Evolutionary conservation across 2,888 invertebrate species (phyloP).

Genomic region (Scelioninae gen. 2): DNA sequence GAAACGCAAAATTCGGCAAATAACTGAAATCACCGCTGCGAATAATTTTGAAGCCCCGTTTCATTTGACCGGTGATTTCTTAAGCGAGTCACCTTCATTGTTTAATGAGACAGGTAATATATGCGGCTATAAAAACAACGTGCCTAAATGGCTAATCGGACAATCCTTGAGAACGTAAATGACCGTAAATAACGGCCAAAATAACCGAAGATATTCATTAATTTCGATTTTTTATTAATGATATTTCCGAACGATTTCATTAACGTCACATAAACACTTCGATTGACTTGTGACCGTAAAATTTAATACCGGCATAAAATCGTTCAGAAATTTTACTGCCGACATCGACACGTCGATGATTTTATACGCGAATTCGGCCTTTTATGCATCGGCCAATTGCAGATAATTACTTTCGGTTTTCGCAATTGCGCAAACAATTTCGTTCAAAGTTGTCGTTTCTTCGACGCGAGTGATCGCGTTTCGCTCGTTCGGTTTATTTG

Average conservation of each 20-base stretch:
- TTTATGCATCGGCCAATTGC: not conserved
- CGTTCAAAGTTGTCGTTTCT: no score
- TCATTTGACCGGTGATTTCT: not conserved
- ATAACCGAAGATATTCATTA: not conserved
- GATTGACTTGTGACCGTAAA: conserved; percentile 10
- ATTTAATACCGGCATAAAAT: conserved; percentile 5
- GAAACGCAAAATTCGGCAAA: not conserved
- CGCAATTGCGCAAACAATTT: not conserved
- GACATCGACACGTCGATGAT: not conserved
- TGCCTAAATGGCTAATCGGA: not conserved
- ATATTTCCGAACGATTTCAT: conserved; percentile 4
- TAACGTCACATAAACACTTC: not conserved
- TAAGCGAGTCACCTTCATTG: not conserved
- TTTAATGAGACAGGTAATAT: not conserved
- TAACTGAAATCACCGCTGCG: conserved; percentile 3
- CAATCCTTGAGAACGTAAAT: not conserved
- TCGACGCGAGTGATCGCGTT: no score
- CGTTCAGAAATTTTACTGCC: conserved; percentile 10
- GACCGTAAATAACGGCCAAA: not conserved
- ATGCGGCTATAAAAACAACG: not conserved
- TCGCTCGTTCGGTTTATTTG: conserved; percentile 8
- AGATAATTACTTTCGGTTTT: conserved; percentile 2
- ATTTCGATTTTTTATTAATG: not conserved
- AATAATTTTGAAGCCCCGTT: not conserved
- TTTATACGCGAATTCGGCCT: not conserved